Evolutionary conservation across 92 coral and sea anemone genomes (phyloP).

Genomic region (Hydrozoanthus gracilis): DNA sequence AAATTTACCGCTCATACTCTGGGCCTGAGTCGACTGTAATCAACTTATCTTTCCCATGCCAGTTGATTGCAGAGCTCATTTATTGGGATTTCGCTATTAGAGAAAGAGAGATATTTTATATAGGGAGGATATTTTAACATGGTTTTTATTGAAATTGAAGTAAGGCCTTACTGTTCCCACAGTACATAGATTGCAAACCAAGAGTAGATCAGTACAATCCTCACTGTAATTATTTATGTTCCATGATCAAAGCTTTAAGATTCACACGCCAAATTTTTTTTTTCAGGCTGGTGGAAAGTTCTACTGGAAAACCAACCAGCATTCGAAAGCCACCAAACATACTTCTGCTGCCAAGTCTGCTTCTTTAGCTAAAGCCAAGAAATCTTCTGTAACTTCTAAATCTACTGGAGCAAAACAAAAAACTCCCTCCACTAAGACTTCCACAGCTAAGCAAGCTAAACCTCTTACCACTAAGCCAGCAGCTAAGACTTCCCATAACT

Average conservation of each 20-base stretch:
- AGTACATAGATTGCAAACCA: conserved; percentile 32
- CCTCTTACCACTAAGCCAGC: neutral
- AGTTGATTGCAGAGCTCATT: conserved; percentile 32
- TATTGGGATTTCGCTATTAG: conserved; percentile 31
- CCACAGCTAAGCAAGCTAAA: conserved; percentile 5
- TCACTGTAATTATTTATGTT: neutral
- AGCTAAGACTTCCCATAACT: conserved; percentile 18
- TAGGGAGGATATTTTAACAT: conserved; percentile 13
- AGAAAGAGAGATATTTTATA: conserved; percentile 19
- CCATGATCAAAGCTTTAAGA: conserved; percentile 30
- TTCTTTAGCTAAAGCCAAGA: neutral
- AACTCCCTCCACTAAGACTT: conserved; percentile 11
- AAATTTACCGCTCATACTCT: conserved; percentile 14
- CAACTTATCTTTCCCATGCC: conserved; percentile 20
- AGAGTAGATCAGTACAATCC: conserved; percentile 31
- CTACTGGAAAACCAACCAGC: conserved; percentile 12
- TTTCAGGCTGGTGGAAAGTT: conserved; percentile 23
- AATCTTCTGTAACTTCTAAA: conserved; percentile 4
- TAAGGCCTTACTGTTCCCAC: conserved; percentile 22
- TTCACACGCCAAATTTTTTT: conserved; percentile 19
- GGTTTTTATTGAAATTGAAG: conserved; percentile 24
- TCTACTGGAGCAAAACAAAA: conserved; percentile 2
- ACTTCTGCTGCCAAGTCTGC: conserved; percentile 8
- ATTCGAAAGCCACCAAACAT: conserved; percentile 4
- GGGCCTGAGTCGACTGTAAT: conserved; percentile 14